These are phyloP conservation scores for Macquaria australasica DNA, from an alignment of 2,113 vertebrate genomes.

Conservation along the genomic window DNA sequence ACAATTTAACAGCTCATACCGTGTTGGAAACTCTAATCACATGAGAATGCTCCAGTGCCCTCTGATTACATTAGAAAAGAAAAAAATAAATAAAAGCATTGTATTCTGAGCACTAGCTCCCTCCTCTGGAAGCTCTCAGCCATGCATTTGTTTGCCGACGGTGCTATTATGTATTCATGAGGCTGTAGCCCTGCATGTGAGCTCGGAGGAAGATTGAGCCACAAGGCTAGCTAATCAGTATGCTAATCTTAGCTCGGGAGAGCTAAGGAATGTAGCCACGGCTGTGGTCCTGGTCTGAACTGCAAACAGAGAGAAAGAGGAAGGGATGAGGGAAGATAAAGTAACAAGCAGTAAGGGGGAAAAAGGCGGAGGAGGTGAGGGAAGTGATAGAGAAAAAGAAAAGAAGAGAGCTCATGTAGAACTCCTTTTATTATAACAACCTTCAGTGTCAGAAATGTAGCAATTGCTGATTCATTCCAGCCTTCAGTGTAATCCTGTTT, in stretches of 20 bases:
- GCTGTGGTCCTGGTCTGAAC: slow-evolving; percentile 42
- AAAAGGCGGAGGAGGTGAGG: neutral
- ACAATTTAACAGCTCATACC: slow-evolving; percentile 36
- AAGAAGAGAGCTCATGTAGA: slow-evolving; percentile 16
- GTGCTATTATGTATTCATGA: slow-evolving; percentile 71
- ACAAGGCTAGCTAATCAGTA: slow-evolving; percentile 76
- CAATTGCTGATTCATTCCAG: slow-evolving; percentile 50
- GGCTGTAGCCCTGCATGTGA: slow-evolving; percentile 47
- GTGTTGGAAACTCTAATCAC: slow-evolving; percentile 62
- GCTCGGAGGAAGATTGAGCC: slow-evolving; percentile 54
- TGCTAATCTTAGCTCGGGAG: slow-evolving; percentile 74
- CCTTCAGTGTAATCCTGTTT: neutral
- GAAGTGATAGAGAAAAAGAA: slow-evolving; percentile 1
- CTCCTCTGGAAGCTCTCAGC: slow-evolving; percentile 90
- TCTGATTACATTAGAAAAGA: slow-evolving; percentile 67
- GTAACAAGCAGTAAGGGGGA: neutral
- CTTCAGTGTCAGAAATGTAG: slow-evolving; percentile 5
- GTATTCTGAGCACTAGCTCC: slow-evolving; percentile 88
- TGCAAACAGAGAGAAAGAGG: slow-evolving; percentile 23
- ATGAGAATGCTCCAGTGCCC: slow-evolving; percentile 54
- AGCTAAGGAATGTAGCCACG: slow-evolving; percentile 54
- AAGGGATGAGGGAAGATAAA: neutral
- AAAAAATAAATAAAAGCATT: slow-evolving; percentile 15
- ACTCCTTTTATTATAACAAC: neutral
- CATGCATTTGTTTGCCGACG: slow-evolving; percentile 75